Evolutionary conservation across 2,113 vertebrate species (phyloP).

Genomic region (Colistium nudipinnis): DNA sequence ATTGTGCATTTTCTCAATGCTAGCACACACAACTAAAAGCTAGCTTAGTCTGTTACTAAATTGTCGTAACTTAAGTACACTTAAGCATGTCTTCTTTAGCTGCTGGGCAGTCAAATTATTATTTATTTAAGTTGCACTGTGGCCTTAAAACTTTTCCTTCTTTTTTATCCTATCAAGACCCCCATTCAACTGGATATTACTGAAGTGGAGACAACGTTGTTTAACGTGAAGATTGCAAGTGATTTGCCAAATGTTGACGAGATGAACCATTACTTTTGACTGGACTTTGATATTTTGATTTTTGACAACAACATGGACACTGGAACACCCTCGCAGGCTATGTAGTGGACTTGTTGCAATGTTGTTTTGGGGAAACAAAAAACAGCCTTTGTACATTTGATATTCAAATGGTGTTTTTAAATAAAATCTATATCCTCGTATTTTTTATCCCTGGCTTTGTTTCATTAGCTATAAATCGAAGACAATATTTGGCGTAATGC

Average conservation of each 20-base stretch:
- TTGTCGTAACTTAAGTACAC: slow-evolving; percentile 8
- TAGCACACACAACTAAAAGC: slow-evolving; percentile 42
- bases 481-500: neutral
- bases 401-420: slow-evolving; percentile 73
- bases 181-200: slow-evolving; percentile 87
- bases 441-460: slow-evolving; percentile 64
- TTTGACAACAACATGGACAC: slow-evolving; percentile 54
- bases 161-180: slow-evolving; percentile 96
- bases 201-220: slow-evolving; percentile 90
- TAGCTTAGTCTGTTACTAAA: slow-evolving; percentile 22
- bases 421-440: slow-evolving; percentile 73
- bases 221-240: slow-evolving; percentile 91
- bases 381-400: slow-evolving; percentile 67
- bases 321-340: slow-evolving; percentile 46
- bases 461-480: slow-evolving; percentile 54
- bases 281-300: slow-evolving; percentile 58
- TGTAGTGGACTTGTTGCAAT: slow-evolving; percentile 50
- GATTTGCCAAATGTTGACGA: slow-evolving; percentile 69
- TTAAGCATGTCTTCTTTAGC: slow-evolving; percentile 31
- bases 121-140: slow-evolving; percentile 69
- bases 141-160: slow-evolving; percentile 91
- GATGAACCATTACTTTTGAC: slow-evolving; percentile 60
- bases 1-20: neutral
- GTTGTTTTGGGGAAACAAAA: slow-evolving; percentile 46
- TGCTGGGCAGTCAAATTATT: slow-evolving; percentile 43